Base-by-base conservation (phyloP, 2,888 invertebrate species). In the Trichogramma dendrolimi region DNA sequence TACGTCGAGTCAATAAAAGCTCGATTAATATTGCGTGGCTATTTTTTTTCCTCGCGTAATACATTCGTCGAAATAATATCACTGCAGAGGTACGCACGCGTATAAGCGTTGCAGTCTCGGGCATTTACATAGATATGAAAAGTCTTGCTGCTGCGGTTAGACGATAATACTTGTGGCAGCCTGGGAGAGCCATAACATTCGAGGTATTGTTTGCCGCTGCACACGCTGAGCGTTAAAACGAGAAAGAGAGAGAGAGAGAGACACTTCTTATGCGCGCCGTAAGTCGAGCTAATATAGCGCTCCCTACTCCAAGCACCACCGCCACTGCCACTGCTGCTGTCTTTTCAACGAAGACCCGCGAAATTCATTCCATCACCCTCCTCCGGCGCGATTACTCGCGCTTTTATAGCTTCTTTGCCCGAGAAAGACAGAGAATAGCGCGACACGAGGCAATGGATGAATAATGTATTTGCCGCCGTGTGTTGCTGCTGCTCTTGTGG, bases 211-310 rank as follows among this genome's bases (percentile, higher is more conserved):
- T 40, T 14, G 50, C 51, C 40, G 40, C 51, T 38, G 11, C 64
- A 62, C 60, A 63, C 67, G 59, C 69, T 63, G 54, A 27, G 46
- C 52, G 47, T 60, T 48, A 48, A 11, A 48, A 48, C 10, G 8
- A 6, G 27, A 48, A 14, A 48, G 48, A 48, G 11, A 48, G n/a
- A 47, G 11, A 47, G 47, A 47, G 47, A 47, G 47, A 47, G 5
- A 47, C n/a, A 8, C 5, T 11, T 10, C 10, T 10, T 11, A 14
- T 73, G 73, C 71, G 71, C 76, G 76, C 73, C 78, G 78, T 78
- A 78, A 78, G 79, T 78, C 76, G 77, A 78, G 77, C 78, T 78
- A 79, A 79, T 78, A 78, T 75, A 75, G 74, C 70, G 64, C 67
- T 62, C 67, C 59, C 27, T 27, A 27, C 27, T 27, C 27, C 27